phyloP scores from a whole-genome alignment of 2,797 vertebrate species.

The Thamnophis elegans region DNA sequence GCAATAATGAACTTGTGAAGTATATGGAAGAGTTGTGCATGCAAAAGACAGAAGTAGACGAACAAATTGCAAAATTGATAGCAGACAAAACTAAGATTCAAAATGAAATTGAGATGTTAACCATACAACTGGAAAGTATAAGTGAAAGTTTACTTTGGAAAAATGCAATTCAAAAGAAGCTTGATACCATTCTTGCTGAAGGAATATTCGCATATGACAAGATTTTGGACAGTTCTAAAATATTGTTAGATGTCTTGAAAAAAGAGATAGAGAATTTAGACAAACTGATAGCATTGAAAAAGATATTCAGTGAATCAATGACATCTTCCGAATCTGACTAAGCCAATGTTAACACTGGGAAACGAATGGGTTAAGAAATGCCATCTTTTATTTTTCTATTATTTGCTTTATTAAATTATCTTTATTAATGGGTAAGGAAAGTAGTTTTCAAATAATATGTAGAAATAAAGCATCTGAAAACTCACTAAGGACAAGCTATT shows the following conservation, averaged over 20 bases:
- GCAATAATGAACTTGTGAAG: conserved; percentile 65
- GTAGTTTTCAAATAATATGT: background rate
- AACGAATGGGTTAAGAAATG: background rate
- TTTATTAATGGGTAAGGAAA: background rate
- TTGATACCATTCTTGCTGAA: conserved; percentile 65
- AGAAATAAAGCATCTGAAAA: background rate
- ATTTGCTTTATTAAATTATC: background rate
- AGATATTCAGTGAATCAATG: conserved; percentile 27
- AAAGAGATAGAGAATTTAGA: conserved; percentile 61
- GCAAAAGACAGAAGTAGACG: conserved; percentile 58
- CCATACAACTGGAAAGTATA: conserved; percentile 46
- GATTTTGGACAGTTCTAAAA: conserved; percentile 67
- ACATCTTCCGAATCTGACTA: conserved; percentile 39
- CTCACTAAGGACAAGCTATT: background rate
- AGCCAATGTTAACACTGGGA: conserved; percentile 34
- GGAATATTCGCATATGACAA: conserved; percentile 65
- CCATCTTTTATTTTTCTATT: background rate
- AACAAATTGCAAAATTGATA: conserved; percentile 59
- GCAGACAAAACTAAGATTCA: conserved; percentile 57
- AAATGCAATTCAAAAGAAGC: conserved; percentile 51
- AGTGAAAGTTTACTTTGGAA: conserved; percentile 59
- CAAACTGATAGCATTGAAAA: conserved; percentile 45
- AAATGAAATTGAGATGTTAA: conserved; percentile 54
- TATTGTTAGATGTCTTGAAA: conserved; percentile 62
- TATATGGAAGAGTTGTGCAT: conserved; percentile 57